These are phyloP conservation scores for Ichneumoninae sp. DNA, from an alignment of 2,888 invertebrate species.

Conservation along the genomic window DNA sequence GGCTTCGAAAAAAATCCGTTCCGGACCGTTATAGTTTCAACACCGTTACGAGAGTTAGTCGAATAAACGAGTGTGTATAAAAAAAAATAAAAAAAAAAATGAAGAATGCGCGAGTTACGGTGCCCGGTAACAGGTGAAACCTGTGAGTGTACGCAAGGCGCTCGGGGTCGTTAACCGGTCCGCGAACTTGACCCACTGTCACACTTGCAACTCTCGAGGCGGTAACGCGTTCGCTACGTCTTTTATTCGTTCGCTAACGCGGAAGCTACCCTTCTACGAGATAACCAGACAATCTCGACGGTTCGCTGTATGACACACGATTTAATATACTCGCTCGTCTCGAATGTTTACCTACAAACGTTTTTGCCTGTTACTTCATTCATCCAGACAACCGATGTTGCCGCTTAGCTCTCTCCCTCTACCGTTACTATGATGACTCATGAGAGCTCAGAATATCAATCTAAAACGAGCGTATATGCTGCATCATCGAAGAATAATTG, in stretches of 20 bases:
- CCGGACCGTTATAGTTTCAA: slow-evolving; percentile 6
- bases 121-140: slow-evolving; percentile 29
- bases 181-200: slow-evolving; percentile 82
- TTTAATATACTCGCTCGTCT: background rate
- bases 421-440: slow-evolving; percentile 6
- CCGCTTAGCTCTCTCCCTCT: background rate
- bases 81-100: slow-evolving; percentile 1
- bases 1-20: slow-evolving; percentile 8
- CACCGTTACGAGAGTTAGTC: background rate
- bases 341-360: background rate
- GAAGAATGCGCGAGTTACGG: slow-evolving; percentile 18
- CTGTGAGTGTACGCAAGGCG: slow-evolving; percentile 29
- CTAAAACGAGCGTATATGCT: background rate
- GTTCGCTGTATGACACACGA: slow-evolving; percentile 10
- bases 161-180: slow-evolving; percentile 75
- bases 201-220: slow-evolving; percentile 72
- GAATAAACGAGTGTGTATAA: background rate
- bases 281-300: slow-evolving; percentile 11
- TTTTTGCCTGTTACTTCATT: background rate
- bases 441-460: background rate
- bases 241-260: slow-evolving; percentile 23
- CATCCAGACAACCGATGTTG: background rate
- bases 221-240: slow-evolving; percentile 48
- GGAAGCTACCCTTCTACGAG: slow-evolving; percentile 13
- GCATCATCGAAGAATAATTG: background rate